These are phyloP conservation scores for Pachyramphus minor DNA, from an alignment of 2,113 vertebrate species.

Conservation along the genomic window DNA sequence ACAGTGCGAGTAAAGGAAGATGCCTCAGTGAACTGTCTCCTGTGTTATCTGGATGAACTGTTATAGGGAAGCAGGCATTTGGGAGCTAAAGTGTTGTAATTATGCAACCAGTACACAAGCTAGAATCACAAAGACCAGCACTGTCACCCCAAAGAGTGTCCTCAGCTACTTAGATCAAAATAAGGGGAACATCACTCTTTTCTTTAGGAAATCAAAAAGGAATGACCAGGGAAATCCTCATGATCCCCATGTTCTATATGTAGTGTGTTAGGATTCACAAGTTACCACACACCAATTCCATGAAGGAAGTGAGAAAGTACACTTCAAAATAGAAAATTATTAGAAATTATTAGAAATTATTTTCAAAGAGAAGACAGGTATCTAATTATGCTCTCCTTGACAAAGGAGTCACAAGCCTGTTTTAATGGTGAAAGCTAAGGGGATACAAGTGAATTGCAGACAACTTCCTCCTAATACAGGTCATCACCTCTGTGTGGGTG, in stretches of 20 bases:
- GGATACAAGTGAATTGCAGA: neutral
- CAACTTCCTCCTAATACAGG: neutral
- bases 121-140: neutral
- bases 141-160: neutral
- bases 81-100: neutral
- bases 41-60: neutral
- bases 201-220: neutral
- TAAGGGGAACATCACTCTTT: neutral
- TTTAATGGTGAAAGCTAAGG: neutral
- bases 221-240: neutral
- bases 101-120: neutral
- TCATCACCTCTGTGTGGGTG: neutral
- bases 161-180: neutral
- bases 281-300: neutral
- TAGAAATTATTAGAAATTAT: no score
- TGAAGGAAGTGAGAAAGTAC: neutral
- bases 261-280: neutral
- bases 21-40: rapidly evolving
- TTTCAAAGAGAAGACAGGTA: neutral
- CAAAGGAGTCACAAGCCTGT: neutral
- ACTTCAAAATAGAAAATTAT: neutral
- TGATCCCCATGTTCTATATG: neutral
- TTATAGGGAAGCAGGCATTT: neutral
- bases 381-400: neutral
- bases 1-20: neutral